phyloP scores from a whole-genome alignment of 1,140 invertebrate genomes.

The Plectrocnemia conspersa region DNA sequence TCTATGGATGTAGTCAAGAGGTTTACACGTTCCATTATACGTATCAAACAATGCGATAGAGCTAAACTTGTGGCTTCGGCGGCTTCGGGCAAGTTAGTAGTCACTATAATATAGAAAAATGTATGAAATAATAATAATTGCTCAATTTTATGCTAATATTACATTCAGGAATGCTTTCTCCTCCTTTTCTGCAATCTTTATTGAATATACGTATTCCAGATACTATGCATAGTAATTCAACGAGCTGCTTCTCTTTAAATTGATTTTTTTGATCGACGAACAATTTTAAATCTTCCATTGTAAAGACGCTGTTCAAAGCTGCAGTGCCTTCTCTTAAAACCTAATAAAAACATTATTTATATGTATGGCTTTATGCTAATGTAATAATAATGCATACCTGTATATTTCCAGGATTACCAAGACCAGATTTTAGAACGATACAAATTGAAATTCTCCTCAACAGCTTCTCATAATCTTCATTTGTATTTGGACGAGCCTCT shows the following conservation, averaged over 20 bases:
- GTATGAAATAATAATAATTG: neutral
- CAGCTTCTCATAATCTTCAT: conserved; percentile 52
- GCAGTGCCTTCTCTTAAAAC: conserved; percentile 56
- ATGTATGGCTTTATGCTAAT: conserved; percentile 6
- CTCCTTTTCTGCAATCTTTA: conserved; percentile 60
- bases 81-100: conserved; percentile 56
- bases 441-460: conserved; percentile 62
- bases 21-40: conserved; percentile 59
- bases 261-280: conserved; percentile 56
- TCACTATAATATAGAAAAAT: conserved; percentile 48
- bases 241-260: conserved; percentile 52
- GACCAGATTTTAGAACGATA: conserved; percentile 56
- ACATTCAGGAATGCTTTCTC: conserved; percentile 63
- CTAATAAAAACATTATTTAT: conserved; percentile 36
- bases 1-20: conserved; percentile 56
- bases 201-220: conserved; percentile 66
- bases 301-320: conserved; percentile 69
- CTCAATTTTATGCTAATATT: conserved; percentile 34
- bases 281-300: conserved; percentile 60
- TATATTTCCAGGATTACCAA: conserved; percentile 60
- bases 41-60: conserved; percentile 51
- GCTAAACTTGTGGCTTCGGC: conserved; percentile 49
- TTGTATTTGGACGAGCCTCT: conserved; percentile 43
- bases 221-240: conserved; percentile 55
- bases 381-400: conserved; percentile 39